Evolutionary conservation across 35 echinoderm and acorn worm genomes (phyloP), one percentile per base, ranked within the genome.

Genomic region (Apostichopus parvimensis): DNA sequence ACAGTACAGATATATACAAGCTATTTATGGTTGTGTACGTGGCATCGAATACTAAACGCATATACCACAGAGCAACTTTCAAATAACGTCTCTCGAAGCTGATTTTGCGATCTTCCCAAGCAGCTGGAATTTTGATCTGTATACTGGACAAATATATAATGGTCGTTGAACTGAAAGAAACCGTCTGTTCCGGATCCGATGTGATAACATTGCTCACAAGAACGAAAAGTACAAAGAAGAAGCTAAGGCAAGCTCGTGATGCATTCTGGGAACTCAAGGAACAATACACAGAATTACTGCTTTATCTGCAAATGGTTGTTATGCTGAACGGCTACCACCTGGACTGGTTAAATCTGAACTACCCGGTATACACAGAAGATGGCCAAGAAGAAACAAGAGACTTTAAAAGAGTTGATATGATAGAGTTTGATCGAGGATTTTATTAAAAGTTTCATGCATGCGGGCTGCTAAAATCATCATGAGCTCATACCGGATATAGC

Each of bases 261-360:
- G 53, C 80, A 12, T 83, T 56, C 54, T 83, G 80, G 45, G 80
- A 83, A 83, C 80, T 83, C 0, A 83, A 83, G 80, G 34, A 83
- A 83, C 56, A 18, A 4, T 83, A 83, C 52, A 83, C 80, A 28
- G 12, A 83, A 15, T 55, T 83, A 17, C 80, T 83, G 13, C 80
- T 83, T 28, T 53, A 55, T 54, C 53, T 83, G 9, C 80, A 83
- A 83, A 83, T 83, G 80, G 53, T 21, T 20, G 80, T 83, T 1
- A 83, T 83, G 4, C 80, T 83, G 53, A 21, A 20, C 34, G 80
- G 80, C 53, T 56, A 56, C 17, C 80, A 83, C 21, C 9, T 83
- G 13, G 80, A 83, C 5, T 83, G 80, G 80, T 57, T 83, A 57
- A 54, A 57, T 4, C 56, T 83, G 9, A 83, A 21, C 80, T 83